A percentile compares a stretch with the other conserved stretches of the same genome.
Conservation (phyloP, 2,888 invertebrate species). For the Thysanoteuthis rhombus region DNA sequence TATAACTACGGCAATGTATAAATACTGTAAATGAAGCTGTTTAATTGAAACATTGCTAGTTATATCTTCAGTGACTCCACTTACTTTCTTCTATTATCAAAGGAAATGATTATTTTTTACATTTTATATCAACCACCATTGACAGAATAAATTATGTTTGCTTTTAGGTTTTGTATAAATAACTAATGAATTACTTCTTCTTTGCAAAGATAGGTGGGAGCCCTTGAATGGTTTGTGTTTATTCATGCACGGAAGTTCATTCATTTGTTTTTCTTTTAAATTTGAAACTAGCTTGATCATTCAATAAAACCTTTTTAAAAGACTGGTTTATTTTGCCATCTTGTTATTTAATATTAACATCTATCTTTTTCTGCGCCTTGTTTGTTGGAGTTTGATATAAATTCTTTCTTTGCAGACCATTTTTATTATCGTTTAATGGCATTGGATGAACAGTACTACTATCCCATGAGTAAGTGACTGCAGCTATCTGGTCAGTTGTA, state of each 20-base stretch:
- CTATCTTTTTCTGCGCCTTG: background rate
- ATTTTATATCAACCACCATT: background rate
- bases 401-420: slow-evolving; percentile 26
- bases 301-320: background rate
- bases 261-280: no score
- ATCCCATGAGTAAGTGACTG: slow-evolving; percentile 29
- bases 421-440: slow-evolving; percentile 20
- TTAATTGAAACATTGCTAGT: background rate
- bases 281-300: background rate
- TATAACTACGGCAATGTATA: background rate
- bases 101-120: background rate
- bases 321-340: background rate
- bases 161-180: background rate
- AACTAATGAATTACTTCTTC: background rate
- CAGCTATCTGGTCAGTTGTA: slow-evolving; percentile 14
- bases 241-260: background rate
- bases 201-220: background rate
- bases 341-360: background rate
- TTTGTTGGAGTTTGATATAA: background rate
- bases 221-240: background rate
- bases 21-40: background rate
- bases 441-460: slow-evolving; percentile 20
- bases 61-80: background rate
- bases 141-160: background rate
- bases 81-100: background rate